Evolutionary conservation across 2,888 invertebrate genomes (phyloP).

Genomic region (Scaptomyza cyrtandrae): DNA sequence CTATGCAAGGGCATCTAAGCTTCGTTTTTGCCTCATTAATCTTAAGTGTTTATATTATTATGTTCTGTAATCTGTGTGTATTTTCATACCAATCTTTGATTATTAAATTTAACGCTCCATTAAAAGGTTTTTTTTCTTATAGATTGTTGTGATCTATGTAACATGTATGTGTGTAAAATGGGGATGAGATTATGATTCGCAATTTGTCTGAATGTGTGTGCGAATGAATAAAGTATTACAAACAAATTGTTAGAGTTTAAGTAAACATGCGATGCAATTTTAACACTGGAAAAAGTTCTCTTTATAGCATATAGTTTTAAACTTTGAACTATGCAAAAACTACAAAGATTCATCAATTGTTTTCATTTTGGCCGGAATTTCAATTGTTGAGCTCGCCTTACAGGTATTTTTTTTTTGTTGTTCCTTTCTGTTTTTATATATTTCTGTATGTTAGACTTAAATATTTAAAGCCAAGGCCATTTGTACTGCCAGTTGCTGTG

Average conservation of each 20-base stretch:
- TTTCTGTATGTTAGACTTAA: constrained; percentile 38
- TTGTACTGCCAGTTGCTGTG: constrained; percentile 71
- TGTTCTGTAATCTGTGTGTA: constrained; percentile 16
- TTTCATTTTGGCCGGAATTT: constrained; percentile 35
- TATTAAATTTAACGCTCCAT: constrained; percentile 17
- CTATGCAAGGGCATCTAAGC: constrained; percentile 28
- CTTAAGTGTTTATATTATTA: constrained; percentile 25
- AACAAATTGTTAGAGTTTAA: constrained; percentile 43
- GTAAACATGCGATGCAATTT: constrained; percentile 60
- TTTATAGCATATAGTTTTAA: constrained; percentile 39
- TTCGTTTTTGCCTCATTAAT: constrained; percentile 22
- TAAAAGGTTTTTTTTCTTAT: constrained; percentile 31
- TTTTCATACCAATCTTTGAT: constrained; percentile 18
- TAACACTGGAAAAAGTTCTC: constrained; percentile 44
- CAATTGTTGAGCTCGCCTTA: constrained; percentile 43
- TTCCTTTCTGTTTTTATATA: constrained; percentile 9
- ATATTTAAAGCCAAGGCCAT: constrained; percentile 77
- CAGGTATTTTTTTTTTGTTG: constrained; percentile 25
- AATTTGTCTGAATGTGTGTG: constrained; percentile 3
- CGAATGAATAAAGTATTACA: constrained; percentile 46
- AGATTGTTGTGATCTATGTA: constrained; percentile 69
- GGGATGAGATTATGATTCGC: constrained; percentile 24
- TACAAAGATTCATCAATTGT: constrained; percentile 7
- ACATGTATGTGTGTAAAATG: constrained; percentile 32
- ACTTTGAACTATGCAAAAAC: constrained; percentile 44